Conservation (phyloP, 2,113 vertebrate genomes). For the Vulpes ferrilata region DNA sequence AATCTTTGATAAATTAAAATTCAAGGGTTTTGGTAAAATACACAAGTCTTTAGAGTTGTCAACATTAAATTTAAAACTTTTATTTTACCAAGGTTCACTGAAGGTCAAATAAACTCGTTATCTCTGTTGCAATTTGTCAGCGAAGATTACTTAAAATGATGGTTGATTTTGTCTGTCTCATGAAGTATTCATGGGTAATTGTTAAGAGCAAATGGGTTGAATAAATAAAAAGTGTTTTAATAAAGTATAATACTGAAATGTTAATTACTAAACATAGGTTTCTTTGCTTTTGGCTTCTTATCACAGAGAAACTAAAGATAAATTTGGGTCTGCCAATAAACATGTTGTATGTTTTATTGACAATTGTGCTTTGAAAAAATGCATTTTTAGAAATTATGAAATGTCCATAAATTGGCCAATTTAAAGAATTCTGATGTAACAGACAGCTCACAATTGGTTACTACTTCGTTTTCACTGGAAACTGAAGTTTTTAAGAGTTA, state of each 20-base stretch:
- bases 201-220: not conserved
- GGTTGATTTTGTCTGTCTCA: not conserved
- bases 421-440: not conserved
- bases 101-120: too few relatives aligned
- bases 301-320: not conserved
- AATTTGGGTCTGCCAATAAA: not conserved
- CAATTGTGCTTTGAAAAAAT: not conserved
- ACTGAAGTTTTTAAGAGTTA: not conserved
- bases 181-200: not conserved
- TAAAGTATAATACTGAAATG: not conserved
- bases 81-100: too few relatives aligned
- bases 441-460: not conserved
- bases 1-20: not conserved
- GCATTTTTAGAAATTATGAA: not conserved
- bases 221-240: not conserved
- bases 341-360: not conserved
- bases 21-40: not conserved
- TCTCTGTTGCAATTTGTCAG: too few relatives aligned
- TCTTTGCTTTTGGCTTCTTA: not conserved
- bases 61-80: not conserved
- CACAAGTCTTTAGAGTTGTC: not conserved
- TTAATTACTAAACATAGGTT: not conserved
- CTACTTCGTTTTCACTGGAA: not conserved
- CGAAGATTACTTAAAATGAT: not conserved
- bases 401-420: not conserved